phyloP scores from a whole-genome alignment of 2,888 invertebrate species.

The Diabrotica balteata region DNA sequence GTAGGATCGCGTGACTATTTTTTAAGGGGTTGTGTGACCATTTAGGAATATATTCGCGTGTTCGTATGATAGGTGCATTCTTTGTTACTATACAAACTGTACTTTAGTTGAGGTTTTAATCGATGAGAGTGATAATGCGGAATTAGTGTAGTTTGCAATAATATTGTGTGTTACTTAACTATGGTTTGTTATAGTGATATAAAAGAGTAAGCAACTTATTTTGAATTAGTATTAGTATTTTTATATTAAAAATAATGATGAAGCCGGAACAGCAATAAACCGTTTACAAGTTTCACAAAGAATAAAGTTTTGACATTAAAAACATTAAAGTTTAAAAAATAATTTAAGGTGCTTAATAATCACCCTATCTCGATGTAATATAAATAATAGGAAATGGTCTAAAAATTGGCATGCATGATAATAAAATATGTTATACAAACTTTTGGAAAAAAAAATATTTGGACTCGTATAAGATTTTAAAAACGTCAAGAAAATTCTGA shows the following conservation, averaged over 20 bases:
- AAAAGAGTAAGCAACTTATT: conserved; percentile 5
- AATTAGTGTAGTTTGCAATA: no score
- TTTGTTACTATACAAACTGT: not conserved
- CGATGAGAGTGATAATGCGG: not conserved
- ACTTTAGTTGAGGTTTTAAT: not conserved
- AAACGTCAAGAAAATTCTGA: no score
- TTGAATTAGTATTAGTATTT: not conserved
- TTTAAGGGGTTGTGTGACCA: conserved; percentile 10
- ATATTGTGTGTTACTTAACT: not conserved
- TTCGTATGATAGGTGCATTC: not conserved
- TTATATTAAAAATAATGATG: no score
- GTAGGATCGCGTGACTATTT: conserved; percentile 20
- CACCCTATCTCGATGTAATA: no score
- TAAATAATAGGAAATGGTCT: no score
- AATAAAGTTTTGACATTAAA: not conserved
- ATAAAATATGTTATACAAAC: no score
- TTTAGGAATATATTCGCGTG: conserved; percentile 3
- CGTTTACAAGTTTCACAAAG: no score
- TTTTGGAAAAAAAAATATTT: no score
- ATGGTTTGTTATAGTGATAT: conserved; percentile 6
- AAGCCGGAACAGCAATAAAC: no score
- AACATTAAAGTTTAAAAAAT: not conserved
- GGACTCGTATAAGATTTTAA: no score
- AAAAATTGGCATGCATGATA: no score
- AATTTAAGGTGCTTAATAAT: no score